A percentile compares a stretch with the other conserved stretches of the same genome.
phyloP scores from a whole-genome alignment of 1,140 invertebrate species.

The Drosophila burlai region DNA sequence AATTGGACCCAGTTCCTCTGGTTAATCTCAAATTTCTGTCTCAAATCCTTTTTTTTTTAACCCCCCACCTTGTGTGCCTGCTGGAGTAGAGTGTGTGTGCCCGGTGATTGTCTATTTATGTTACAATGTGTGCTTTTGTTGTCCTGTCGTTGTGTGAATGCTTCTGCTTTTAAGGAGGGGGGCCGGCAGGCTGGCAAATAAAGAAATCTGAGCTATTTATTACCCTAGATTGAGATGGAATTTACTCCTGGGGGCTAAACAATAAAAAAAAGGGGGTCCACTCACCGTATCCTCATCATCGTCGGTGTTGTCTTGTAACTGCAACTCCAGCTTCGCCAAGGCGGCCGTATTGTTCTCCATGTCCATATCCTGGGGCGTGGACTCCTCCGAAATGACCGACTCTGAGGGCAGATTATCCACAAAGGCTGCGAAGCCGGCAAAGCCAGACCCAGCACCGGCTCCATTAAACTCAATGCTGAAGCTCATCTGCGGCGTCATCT shows the following conservation, averaged over 20 bases:
- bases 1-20: constrained; percentile 41
- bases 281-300: constrained; percentile 84
- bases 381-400: constrained; percentile 81
- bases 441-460: constrained; percentile 26
- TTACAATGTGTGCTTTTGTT: constrained; percentile 20
- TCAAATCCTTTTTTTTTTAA: neutral
- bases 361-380: constrained; percentile 69
- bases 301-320: constrained; percentile 68
- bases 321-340: constrained; percentile 48
- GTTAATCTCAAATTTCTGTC: constrained; percentile 14
- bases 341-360: constrained; percentile 41
- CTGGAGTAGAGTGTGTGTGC: constrained; percentile 15
- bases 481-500: neutral
- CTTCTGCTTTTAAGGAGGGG: constrained; percentile 4
- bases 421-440: constrained; percentile 53
- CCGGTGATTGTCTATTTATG: constrained; percentile 35
- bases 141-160: constrained; percentile 1
- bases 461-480: neutral
- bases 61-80: constrained; percentile 11
- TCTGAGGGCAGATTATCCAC: constrained; percentile 79
- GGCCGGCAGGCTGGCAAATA: constrained; percentile 15
- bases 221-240: neutral
- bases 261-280: neutral
- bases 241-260: neutral
- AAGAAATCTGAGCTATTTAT: constrained; percentile 45